A percentile compares a stretch with the other conserved stretches of the same genome.
phyloP scores from a whole-genome alignment of 2,113 vertebrate genomes.

The Athene noctua region DNA sequence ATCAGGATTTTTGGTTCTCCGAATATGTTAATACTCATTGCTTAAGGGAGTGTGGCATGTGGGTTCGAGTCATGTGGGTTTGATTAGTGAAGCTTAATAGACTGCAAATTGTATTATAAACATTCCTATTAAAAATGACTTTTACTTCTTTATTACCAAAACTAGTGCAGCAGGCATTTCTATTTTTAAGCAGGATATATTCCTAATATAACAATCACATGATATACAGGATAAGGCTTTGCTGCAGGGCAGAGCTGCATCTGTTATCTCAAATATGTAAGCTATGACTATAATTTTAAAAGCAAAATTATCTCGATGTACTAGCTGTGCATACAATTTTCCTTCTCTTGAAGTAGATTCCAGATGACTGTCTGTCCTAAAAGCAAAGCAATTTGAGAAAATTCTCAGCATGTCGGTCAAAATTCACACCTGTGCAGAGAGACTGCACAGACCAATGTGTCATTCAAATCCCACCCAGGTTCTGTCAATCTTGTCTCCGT shows the following conservation, averaged over 20 bases:
- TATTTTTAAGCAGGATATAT: constrained; percentile 31
- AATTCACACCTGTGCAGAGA: background rate
- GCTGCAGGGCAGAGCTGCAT: constrained; percentile 21
- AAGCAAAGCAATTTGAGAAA: background rate
- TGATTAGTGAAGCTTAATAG: background rate
- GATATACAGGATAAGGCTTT: background rate
- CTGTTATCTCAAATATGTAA: constrained; percentile 35
- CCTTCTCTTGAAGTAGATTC: background rate
- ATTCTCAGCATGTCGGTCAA: background rate
- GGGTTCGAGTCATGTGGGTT: background rate
- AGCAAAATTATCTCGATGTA: background rate
- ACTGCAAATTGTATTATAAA: background rate
- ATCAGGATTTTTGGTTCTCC: background rate
- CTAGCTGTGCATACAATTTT: background rate
- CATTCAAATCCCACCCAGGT: background rate
- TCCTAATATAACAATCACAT: background rate
- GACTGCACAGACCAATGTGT: background rate
- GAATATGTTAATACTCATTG: background rate
- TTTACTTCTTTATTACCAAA: background rate
- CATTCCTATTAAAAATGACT: background rate
- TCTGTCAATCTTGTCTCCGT: background rate
- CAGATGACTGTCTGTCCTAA: background rate
- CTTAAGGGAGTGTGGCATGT: background rate
- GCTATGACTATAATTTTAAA: background rate
- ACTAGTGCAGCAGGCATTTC: background rate